A percentile compares a stretch with the other conserved stretches of the same genome.
phyloP scores from a whole-genome alignment of 2,888 invertebrate genomes.

The Parnassius smintheus region DNA sequence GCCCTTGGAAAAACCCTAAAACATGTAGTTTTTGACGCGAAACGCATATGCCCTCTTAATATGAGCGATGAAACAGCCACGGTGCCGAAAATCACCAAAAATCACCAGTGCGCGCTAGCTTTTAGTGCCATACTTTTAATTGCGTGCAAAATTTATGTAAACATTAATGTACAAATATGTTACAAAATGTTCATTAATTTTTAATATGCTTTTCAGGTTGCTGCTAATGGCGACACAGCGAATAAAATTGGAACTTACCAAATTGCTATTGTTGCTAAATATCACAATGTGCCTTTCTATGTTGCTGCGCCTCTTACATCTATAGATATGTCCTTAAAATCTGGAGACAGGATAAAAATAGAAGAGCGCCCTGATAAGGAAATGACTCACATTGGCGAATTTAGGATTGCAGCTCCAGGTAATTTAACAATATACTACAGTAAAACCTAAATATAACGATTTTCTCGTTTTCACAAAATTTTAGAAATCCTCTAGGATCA shows the following conservation, averaged over 20 bases:
- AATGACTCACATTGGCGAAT: slow-evolving; percentile 94
- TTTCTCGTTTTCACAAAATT: too few relatives aligned
- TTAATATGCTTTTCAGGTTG: slow-evolving; percentile 79
- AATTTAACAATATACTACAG: slow-evolving; percentile 19
- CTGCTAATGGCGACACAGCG: slow-evolving; percentile 98
- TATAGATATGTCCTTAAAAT: slow-evolving; percentile 89
- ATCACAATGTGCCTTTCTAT: slow-evolving; percentile 96
- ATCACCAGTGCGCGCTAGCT: too few relatives aligned
- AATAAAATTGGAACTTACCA: slow-evolving; percentile 99
- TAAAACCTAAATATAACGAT: too few relatives aligned
- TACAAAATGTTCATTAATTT: too few relatives aligned
- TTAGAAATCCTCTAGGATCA: too few relatives aligned
- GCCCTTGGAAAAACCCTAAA: too few relatives aligned
- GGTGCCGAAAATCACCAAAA: too few relatives aligned
- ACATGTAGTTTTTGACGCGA: too few relatives aligned
- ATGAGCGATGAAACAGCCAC: too few relatives aligned
- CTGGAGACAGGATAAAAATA: slow-evolving; percentile 94
- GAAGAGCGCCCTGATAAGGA: slow-evolving; percentile 96
- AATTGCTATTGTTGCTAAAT: slow-evolving; percentile 94
- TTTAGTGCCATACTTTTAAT: too few relatives aligned
- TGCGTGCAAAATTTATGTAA: too few relatives aligned
- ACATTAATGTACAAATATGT: not conserved
- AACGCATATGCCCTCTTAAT: too few relatives aligned
- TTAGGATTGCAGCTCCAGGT: slow-evolving; percentile 94
- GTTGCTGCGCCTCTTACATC: slow-evolving; percentile 97